Conservation (phyloP, 1,140 invertebrate species). For the Drosophila carrolli region DNA sequence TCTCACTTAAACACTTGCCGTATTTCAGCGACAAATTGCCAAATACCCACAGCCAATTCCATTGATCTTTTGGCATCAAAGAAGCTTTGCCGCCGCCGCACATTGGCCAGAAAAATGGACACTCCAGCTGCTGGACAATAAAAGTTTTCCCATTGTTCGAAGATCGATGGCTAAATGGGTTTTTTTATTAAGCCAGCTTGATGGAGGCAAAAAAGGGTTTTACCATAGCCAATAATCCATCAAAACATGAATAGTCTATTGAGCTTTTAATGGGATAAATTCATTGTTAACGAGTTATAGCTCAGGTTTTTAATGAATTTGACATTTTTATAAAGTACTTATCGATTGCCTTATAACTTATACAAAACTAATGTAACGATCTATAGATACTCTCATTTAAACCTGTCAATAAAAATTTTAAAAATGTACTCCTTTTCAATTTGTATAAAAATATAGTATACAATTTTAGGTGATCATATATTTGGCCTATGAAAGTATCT, state of each 20-base stretch:
- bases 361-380: too few relatives aligned
- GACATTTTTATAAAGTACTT: conserved; percentile 11
- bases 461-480: too few relatives aligned
- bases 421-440: too few relatives aligned
- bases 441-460: too few relatives aligned
- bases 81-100: conserved; percentile 20
- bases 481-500: too few relatives aligned
- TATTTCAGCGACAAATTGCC: conserved; percentile 76
- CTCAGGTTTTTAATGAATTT: conserved; percentile 14
- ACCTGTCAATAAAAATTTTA: too few relatives aligned
- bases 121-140: conserved; percentile 24
- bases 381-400: too few relatives aligned
- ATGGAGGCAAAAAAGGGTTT: conserved; percentile 20
- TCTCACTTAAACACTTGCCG: conserved; percentile 45
- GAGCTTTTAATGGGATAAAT: neutral
- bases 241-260: conserved; percentile 30
- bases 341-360: conserved; percentile 4
- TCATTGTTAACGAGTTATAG: conserved; percentile 5
- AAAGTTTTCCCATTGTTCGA: conserved; percentile 42
- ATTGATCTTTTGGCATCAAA: conserved; percentile 41
- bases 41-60: conserved; percentile 56
- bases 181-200: conserved; percentile 15
- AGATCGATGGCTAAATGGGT: conserved; percentile 29
- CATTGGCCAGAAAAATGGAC: conserved; percentile 28
- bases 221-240: conserved; percentile 36